These are phyloP conservation scores for Sphaeramia orbicularis DNA, from an alignment of 2,797 vertebrate genomes.

Conservation along the genomic window DNA sequence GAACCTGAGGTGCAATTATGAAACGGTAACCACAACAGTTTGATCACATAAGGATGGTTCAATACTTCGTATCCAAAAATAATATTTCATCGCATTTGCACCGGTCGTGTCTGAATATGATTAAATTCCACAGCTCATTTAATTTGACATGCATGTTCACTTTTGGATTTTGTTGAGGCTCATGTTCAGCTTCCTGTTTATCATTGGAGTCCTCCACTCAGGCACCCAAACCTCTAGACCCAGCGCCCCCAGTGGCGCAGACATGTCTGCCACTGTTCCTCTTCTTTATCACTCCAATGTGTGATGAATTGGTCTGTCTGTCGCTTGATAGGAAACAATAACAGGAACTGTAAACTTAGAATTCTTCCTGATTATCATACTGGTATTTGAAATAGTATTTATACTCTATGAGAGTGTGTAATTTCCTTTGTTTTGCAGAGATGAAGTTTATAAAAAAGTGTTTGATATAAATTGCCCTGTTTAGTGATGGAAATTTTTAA, in stretches of 20 bases:
- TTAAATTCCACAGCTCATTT: neutral
- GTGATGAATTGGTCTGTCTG: slow-evolving; percentile 81
- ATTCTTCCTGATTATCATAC: slow-evolving; percentile 72
- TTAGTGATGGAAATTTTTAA: slow-evolving; percentile 12
- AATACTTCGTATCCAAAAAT: neutral
- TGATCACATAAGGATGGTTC: neutral
- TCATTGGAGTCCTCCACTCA: slow-evolving; percentile 46
- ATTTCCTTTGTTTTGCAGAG: slow-evolving; percentile 68
- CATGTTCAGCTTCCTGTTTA: slow-evolving; percentile 79
- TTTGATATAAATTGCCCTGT: slow-evolving; percentile 26
- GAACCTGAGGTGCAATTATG: slow-evolving; percentile 59
- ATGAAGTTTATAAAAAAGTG: slow-evolving; percentile 30
- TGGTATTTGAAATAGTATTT: slow-evolving; percentile 79
- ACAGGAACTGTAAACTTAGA: slow-evolving; percentile 87
- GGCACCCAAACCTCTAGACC: slow-evolving; percentile 68
- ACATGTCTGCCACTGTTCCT: slow-evolving; percentile 79
- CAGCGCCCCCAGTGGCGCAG: slow-evolving; percentile 72
- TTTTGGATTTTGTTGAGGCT: slow-evolving; percentile 38
- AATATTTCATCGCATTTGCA: slow-evolving; percentile 6
- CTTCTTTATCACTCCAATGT: slow-evolving; percentile 73
- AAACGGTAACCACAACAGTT: slow-evolving; percentile 1
- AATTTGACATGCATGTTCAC: slow-evolving; percentile 21
- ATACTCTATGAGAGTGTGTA: slow-evolving; percentile 59
- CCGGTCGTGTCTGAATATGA: neutral
- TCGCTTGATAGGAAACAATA: slow-evolving; percentile 86